Evolutionary conservation across 1,140 invertebrate species (phyloP), one percentile per base, ranked within the genome.

Genomic region (Atopsyche davidsoni): DNA sequence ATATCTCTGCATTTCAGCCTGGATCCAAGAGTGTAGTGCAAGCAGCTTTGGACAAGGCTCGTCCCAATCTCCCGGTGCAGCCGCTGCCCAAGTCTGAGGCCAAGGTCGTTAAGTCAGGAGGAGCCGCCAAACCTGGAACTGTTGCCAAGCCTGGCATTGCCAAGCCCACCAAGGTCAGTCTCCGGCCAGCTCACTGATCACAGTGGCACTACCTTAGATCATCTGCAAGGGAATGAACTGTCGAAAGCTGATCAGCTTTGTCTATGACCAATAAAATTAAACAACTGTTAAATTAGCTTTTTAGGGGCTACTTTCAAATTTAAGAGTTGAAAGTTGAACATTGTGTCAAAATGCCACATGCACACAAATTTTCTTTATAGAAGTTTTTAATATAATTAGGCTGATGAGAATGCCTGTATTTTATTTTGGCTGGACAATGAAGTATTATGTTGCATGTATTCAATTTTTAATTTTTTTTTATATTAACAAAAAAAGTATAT

Each of bases 11-110:
- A 25, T 55, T 63, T 31, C 62, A 84, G 80, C 89, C 89, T 18
- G 86, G 85, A 4, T 93, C 91, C 0, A 91, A 89, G 63, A 81
- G 80, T 28, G 81, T 83, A 4, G 82, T 96, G 4, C 75, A 85
- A 64, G 80, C 81, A 1, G 79, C 85, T 0, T 64, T 97, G 34
- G 92, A 96, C 57, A 96, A 95, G 68, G 85, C 86, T 0, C 76
- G 88, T 9, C 85, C 86, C 0, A 88, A 83, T 68, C 70, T 96
- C 16, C 92, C 92, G 1, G 77, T 87, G 0, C 92, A 92, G 70
- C 85, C 88, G 0, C 62, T 86, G n/a, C 79, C 82, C 0, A 82
- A 82, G 55, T 79, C 79, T 52, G 78, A 82, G 0, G 75, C 75
- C 55, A 78, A 78, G 45, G 70, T 72, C 3, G 75, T 82, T 0